Percentiles rank a stretch among this genome's conserved stretches.
Evolutionary conservation across 2,888 invertebrate species (phyloP).

Genomic region (Scaptomyza caliginosa): DNA sequence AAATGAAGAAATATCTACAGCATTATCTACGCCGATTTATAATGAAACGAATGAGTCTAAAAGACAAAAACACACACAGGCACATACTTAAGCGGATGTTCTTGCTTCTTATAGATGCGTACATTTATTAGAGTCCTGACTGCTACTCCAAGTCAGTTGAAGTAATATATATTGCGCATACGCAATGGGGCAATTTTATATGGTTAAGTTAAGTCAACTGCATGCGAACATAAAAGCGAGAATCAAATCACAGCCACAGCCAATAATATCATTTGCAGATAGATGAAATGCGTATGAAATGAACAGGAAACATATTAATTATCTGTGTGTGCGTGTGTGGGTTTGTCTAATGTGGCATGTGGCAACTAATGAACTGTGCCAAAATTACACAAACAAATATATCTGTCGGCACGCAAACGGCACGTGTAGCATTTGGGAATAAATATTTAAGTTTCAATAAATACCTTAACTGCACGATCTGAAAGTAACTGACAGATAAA

Average conservation of each 20-base stretch:
- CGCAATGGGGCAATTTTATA: constrained; percentile 59
- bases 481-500: no score
- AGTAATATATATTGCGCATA: constrained; percentile 56
- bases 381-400: not conserved
- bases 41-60: constrained; percentile 34
- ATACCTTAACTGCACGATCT: no score
- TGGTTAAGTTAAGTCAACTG: constrained; percentile 44
- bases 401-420: not conserved
- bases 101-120: not conserved
- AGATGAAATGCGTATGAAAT: constrained; percentile 19
- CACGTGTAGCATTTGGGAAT: constrained; percentile 3
- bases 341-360: constrained; percentile 1
- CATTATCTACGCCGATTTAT: constrained; percentile 46
- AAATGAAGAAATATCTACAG: constrained; percentile 51
- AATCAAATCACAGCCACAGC: constrained; percentile 20
- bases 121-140: constrained; percentile 30
- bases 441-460: not conserved
- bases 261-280: constrained; percentile 17
- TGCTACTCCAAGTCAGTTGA: constrained; percentile 23
- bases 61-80: not conserved
- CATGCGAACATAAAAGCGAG: constrained; percentile 36
- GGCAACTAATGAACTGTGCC: constrained; percentile 34
- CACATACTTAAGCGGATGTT: no score
- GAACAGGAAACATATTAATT: constrained; percentile 30
- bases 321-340: not conserved